phyloP scores from a whole-genome alignment of 2,888 invertebrate species.

The Leucoma salicis region DNA sequence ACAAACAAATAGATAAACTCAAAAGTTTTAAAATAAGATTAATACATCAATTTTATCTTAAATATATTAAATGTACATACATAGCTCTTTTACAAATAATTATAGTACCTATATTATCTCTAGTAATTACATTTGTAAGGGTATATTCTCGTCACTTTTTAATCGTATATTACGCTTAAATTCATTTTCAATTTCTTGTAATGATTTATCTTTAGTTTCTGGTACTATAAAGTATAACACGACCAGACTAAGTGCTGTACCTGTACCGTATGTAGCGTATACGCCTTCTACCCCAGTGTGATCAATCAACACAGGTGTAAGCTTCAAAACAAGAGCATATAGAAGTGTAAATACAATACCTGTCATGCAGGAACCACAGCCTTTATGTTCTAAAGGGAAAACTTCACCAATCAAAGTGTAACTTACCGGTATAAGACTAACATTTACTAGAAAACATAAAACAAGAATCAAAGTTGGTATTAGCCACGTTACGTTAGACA shows the following conservation, averaged over 20 bases:
- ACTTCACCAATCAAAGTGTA: background rate
- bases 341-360: constrained; percentile 38
- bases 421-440: background rate
- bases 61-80: too few relatives aligned
- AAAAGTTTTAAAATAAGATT: too few relatives aligned
- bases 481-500: background rate
- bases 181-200: constrained; percentile 48
- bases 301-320: constrained; percentile 44
- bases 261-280: constrained; percentile 37
- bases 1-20: too few relatives aligned
- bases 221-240: constrained; percentile 41
- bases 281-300: constrained; percentile 37
- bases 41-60: too few relatives aligned
- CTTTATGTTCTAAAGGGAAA: background rate
- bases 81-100: too few relatives aligned
- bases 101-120: background rate
- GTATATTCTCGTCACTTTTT: background rate
- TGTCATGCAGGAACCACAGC: constrained; percentile 26
- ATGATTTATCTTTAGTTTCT: constrained; percentile 48
- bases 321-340: constrained; percentile 35
- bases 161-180: constrained; percentile 22
- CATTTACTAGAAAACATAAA: background rate
- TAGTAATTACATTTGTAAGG: background rate
- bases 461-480: background rate
- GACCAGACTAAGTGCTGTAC: constrained; percentile 31